A percentile compares a stretch with the other conserved stretches of the same genome.
These are phyloP conservation scores for Diarsia mendica DNA, from an alignment of 2,888 invertebrate genomes.

Conservation along the genomic window DNA sequence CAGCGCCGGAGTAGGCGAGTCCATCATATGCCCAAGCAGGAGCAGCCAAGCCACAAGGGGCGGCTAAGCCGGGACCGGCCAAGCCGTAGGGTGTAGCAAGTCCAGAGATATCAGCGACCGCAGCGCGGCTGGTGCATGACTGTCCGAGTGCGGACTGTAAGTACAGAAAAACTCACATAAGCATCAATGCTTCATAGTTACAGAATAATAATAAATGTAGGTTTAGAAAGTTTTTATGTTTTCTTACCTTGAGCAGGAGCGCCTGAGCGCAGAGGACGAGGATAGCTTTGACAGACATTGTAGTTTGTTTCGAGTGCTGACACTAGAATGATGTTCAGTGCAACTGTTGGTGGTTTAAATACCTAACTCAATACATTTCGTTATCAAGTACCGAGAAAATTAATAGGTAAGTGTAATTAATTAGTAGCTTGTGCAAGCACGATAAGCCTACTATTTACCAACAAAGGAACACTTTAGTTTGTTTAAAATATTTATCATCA, in stretches of 20 bases:
- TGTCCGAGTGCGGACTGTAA: neutral
- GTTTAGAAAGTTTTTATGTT: too few relatives aligned
- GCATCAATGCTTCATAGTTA: too few relatives aligned
- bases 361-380: conserved; percentile 9
- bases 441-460: neutral
- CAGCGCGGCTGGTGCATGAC: neutral
- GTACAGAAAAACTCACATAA: too few relatives aligned
- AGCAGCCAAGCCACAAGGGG: neutral
- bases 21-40: conserved; percentile 6
- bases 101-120: neutral
- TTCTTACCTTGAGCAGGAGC: neutral
- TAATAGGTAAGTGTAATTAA: neutral
- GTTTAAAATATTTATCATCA: neutral
- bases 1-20: neutral
- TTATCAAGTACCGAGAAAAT: conserved; percentile 2
- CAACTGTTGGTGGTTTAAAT: neutral
- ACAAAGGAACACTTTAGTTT: neutral
- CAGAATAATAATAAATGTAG: too few relatives aligned
- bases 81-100: conserved; percentile 1
- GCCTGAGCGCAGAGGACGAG: neutral
- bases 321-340: neutral
- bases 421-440: neutral
- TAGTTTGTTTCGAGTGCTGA: neutral
- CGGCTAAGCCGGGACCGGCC: conserved; percentile 1
- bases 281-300: neutral